Conservation (phyloP, 92 coral and sea anemone species). For the Hydrozoanthus gracilis region DNA sequence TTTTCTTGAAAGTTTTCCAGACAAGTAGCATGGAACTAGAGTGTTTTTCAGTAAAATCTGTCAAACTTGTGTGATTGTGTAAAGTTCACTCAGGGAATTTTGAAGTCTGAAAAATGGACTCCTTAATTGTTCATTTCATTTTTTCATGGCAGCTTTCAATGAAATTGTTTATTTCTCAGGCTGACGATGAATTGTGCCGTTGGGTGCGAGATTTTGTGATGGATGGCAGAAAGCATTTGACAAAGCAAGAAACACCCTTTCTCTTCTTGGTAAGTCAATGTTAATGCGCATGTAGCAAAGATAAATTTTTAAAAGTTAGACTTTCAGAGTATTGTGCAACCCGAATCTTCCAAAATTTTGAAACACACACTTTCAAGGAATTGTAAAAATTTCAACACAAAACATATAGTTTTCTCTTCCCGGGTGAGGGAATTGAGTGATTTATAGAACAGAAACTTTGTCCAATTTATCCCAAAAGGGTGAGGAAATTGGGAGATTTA, state of each 20-base stretch:
- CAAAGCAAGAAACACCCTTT: background rate
- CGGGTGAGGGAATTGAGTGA: background rate
- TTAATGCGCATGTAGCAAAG: background rate
- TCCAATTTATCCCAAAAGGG: background rate
- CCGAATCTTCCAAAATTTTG: background rate
- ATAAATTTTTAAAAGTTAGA: background rate
- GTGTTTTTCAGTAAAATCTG: too few relatives aligned
- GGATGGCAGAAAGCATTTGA: conserved; percentile 8
- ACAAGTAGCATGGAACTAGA: too few relatives aligned
- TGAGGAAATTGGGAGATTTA: background rate
- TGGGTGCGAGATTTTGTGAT: background rate
- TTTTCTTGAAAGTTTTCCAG: background rate
- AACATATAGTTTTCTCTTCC: background rate
- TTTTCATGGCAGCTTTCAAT: background rate
- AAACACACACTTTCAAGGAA: background rate
- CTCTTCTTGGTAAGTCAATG: background rate
- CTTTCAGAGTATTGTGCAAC: background rate
- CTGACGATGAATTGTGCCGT: background rate
- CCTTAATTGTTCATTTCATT: too few relatives aligned
- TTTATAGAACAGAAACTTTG: conserved; percentile 4
- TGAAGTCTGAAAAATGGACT: background rate
- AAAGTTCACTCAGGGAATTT: background rate
- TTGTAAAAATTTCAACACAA: background rate
- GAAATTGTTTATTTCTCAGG: background rate
- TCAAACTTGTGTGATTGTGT: conserved; percentile 4